Evolutionary conservation across 2,888 invertebrate genomes (phyloP).

Genomic region (Carterocephalus palaemon): DNA sequence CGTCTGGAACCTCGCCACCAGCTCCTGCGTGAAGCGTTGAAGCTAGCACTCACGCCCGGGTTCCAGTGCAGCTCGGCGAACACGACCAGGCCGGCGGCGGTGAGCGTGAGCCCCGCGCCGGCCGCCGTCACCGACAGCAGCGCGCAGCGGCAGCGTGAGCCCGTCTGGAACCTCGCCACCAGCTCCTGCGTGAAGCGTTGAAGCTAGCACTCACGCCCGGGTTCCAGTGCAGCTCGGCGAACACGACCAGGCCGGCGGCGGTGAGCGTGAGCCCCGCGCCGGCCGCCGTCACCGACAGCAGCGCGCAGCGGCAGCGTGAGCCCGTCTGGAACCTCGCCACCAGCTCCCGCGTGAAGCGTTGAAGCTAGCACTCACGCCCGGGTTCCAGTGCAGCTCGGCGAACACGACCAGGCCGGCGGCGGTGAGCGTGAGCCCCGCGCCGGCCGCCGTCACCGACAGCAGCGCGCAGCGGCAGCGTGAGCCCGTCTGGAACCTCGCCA

Average conservation of each 20-base stretch:
- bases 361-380: too few species aligned
- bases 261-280: conserved; percentile 96
- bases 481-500: too few species aligned
- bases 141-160: conserved; percentile 63
- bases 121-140: conserved; percentile 80
- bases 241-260: conserved; percentile 92
- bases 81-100: conserved; percentile 92
- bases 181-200: conserved; percentile 60
- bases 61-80: conserved; percentile 99
- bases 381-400: too few species aligned
- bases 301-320: conserved; percentile 60
- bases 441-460: too few species aligned
- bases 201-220: conserved; percentile 87
- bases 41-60: conserved; percentile 87
- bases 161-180: conserved; percentile 89
- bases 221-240: conserved; percentile 98
- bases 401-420: too few species aligned
- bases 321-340: conserved; percentile 89
- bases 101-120: conserved; percentile 94
- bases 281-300: conserved; percentile 80
- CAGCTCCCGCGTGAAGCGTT: conserved; percentile 63
- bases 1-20: conserved; percentile 89
- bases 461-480: too few species aligned
- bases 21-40: conserved; percentile 54
- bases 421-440: too few species aligned